Conservation (phyloP, 2,797 vertebrate genomes). For the Petrocephalus schoutedeni region DNA sequence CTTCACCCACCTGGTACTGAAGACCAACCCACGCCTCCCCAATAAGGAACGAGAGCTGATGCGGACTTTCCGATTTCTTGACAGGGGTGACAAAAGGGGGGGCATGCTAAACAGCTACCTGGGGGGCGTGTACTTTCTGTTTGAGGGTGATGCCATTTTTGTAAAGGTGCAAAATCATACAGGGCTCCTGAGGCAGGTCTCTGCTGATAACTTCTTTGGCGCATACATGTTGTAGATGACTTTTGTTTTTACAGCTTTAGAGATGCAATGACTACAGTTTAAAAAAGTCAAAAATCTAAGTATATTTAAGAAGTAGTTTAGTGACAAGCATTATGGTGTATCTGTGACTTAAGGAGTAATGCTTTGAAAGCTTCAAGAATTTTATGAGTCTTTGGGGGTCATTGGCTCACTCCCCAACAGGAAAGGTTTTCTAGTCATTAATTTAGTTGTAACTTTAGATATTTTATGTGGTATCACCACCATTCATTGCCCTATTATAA, state of each 20-base stretch:
- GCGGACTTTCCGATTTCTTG: conserved; percentile 14
- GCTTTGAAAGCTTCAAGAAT: not conserved
- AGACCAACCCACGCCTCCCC: not conserved
- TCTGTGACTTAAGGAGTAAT: not conserved
- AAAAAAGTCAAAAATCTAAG: not conserved
- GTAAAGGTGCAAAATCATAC: conserved; percentile 48
- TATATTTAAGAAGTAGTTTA: not conserved
- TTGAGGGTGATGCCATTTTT: conserved; percentile 46
- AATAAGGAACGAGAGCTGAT: conserved; percentile 40
- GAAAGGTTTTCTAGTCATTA: not conserved
- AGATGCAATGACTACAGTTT: not conserved
- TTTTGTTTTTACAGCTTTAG: not conserved
- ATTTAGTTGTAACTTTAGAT: not conserved
- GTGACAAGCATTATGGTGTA: not conserved
- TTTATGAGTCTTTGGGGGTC: not conserved
- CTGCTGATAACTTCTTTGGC: conserved; percentile 58
- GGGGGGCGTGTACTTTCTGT: conserved; percentile 58
- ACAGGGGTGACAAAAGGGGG: accelerated
- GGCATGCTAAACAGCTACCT: conserved; percentile 53
- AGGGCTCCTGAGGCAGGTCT: conserved; percentile 8
- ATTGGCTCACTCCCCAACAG: not conserved
- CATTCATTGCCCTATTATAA: not conserved
- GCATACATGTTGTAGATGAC: conserved; percentile 56
- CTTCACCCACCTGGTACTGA: conserved; percentile 48
- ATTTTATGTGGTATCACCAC: not conserved